Evolutionary conservation across 2,113 vertebrate genomes (phyloP).

Genomic region (Crotalus tigris): DNA sequence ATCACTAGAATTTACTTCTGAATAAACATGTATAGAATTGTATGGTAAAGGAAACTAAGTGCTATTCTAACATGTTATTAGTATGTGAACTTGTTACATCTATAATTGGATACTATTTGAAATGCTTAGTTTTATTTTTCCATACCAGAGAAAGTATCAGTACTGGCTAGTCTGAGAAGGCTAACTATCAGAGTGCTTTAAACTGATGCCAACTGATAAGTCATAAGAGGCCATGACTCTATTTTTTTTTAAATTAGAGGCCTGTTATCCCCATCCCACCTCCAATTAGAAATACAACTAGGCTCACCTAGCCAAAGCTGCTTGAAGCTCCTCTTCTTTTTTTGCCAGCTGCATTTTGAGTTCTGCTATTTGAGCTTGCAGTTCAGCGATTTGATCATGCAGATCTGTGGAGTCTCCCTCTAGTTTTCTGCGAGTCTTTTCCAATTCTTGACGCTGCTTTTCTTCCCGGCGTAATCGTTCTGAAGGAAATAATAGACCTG

Average conservation of each 20-base stretch:
- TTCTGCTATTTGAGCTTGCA: conserved; percentile 96
- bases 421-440: conserved; percentile 95
- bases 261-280: background rate
- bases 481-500: conserved; percentile 48
- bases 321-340: conserved; percentile 96
- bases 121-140: conserved; percentile 14
- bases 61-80: background rate
- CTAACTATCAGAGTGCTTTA: background rate
- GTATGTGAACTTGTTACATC: background rate
- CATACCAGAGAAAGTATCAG: background rate
- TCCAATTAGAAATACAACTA: background rate
- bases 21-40: background rate
- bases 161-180: background rate
- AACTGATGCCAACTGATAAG: background rate
- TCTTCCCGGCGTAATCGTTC: conserved; percentile 93
- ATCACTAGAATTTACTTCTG: background rate
- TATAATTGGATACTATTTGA: conserved; percentile 10
- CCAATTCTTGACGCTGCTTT: conserved; percentile 92
- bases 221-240: background rate
- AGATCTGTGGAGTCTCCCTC: conserved; percentile 92
- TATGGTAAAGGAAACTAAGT: background rate
- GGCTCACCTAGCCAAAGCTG: conserved; percentile 86
- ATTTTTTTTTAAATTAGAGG: background rate
- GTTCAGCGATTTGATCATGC: conserved; percentile 91
- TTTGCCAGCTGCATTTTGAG: conserved; percentile 94